Conservation (phyloP, 2,797 vertebrate species). For the Sphenopsis melanotis region DNA sequence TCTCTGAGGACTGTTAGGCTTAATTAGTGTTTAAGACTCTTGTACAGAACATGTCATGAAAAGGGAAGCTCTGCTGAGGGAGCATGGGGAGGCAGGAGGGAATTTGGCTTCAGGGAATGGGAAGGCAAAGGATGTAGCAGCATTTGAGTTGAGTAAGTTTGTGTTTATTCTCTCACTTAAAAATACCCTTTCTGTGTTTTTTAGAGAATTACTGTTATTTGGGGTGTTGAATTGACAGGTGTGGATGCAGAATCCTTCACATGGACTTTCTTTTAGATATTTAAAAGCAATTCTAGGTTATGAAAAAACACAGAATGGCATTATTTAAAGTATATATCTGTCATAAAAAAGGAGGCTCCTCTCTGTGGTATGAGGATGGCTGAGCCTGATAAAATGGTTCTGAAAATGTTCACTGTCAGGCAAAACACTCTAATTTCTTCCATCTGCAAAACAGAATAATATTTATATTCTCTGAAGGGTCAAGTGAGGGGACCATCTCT, state of each 20-base stretch:
- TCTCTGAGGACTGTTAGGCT: conserved; percentile 42
- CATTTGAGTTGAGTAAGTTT: not conserved
- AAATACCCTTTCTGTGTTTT: not conserved
- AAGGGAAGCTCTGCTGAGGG: not conserved
- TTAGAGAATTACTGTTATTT: not conserved
- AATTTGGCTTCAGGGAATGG: not conserved
- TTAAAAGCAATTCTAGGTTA: not conserved
- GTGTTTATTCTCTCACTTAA: not conserved
- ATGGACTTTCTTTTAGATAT: not conserved
- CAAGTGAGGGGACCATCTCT: not conserved
- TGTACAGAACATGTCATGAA: not conserved
- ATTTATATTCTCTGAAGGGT: not conserved
- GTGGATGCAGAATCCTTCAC: not conserved
- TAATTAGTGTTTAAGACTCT: conserved; percentile 50
- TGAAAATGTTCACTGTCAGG: not conserved
- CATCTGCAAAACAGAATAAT: not conserved
- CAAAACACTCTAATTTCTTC: not conserved
- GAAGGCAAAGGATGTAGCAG: not conserved
- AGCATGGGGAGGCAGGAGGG: not conserved
- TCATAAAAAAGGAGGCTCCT: not conserved
- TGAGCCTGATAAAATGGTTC: not conserved
- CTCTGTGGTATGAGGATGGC: not conserved
- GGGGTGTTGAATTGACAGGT: not conserved
- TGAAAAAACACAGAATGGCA: not conserved
- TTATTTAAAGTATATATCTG: not conserved